Conservation (phyloP, 2,113 vertebrate species). For the Pedetes capensis region DNA sequence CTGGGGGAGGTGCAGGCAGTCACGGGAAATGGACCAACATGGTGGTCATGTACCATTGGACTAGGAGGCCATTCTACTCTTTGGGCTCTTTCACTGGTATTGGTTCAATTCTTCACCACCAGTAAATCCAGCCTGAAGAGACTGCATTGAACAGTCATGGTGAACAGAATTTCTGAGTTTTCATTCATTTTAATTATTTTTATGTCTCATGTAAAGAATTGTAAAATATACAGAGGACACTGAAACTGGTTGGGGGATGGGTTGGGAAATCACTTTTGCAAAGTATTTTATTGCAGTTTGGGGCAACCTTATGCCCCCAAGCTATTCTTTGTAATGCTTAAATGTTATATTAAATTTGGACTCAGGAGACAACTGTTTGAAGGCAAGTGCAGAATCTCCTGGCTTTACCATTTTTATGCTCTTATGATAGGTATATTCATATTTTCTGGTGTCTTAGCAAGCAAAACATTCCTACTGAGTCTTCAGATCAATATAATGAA, state of each 20-base stretch:
- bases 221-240: not conserved
- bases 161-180: not conserved
- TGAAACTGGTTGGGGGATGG: too few species aligned
- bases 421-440: slow-evolving; percentile 66
- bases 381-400: slow-evolving; percentile 52
- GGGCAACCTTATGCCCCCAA: not conserved
- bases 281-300: not conserved
- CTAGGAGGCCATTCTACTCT: not conserved
- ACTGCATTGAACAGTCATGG: not conserved
- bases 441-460: slow-evolving; percentile 71
- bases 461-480: slow-evolving; percentile 31
- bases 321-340: not conserved
- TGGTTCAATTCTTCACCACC: not conserved
- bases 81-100: not conserved
- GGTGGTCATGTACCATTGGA: not conserved
- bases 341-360: not conserved
- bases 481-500: slow-evolving; percentile 76
- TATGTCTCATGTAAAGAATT: not conserved
- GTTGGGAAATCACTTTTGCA: not conserved
- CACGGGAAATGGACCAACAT: not conserved
- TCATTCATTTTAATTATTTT: slow-evolving; percentile 16
- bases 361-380: slow-evolving; percentile 44
- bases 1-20: not conserved
- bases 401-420: slow-evolving; percentile 69
- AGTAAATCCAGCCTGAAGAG: not conserved